Evolutionary conservation across 2,113 vertebrate species (phyloP).

Genomic region (Syrmaticus mikado): DNA sequence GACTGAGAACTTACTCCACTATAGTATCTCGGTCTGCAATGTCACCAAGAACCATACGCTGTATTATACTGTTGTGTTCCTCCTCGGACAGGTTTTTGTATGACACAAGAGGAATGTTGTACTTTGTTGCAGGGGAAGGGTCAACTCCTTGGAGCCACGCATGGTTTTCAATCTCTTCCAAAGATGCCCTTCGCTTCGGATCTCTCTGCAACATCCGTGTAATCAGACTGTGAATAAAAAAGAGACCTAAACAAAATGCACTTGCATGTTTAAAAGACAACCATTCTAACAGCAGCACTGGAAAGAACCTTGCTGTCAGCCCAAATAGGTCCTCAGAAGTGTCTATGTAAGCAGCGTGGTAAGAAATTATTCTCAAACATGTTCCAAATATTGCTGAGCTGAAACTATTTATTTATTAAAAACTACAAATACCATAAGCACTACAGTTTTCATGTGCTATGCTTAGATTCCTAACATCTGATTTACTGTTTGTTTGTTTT

Average conservation of each 20-base stretch:
- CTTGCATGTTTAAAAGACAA: neutral
- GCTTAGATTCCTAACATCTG: neutral
- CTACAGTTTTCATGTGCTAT: neutral
- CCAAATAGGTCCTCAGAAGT: neutral
- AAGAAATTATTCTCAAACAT: neutral
- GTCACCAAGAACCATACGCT: conserved; percentile 97
- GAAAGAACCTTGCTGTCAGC: neutral
- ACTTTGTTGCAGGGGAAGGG: conserved; percentile 96
- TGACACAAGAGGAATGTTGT: conserved; percentile 93
- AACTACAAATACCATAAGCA: neutral
- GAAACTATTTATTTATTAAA: neutral
- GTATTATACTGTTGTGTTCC: conserved; percentile 97
- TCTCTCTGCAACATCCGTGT: conserved; percentile 97
- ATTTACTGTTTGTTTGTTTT: neutral
- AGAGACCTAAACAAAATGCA: conserved; percentile 33
- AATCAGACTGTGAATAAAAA: conserved; percentile 85
- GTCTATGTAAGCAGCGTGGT: neutral
- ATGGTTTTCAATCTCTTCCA: conserved; percentile 95
- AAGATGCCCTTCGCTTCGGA: conserved; percentile 90
- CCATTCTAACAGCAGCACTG: neutral
- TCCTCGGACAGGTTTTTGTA: conserved; percentile 97
- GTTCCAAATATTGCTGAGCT: neutral
- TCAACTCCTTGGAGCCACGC: conserved; percentile 96
- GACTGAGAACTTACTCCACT: conserved; percentile 85
- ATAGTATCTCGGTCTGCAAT: conserved; percentile 95